Evolutionary conservation across 1,140 invertebrate genomes (phyloP).

Genomic region (Propsilocerus akamusi): DNA sequence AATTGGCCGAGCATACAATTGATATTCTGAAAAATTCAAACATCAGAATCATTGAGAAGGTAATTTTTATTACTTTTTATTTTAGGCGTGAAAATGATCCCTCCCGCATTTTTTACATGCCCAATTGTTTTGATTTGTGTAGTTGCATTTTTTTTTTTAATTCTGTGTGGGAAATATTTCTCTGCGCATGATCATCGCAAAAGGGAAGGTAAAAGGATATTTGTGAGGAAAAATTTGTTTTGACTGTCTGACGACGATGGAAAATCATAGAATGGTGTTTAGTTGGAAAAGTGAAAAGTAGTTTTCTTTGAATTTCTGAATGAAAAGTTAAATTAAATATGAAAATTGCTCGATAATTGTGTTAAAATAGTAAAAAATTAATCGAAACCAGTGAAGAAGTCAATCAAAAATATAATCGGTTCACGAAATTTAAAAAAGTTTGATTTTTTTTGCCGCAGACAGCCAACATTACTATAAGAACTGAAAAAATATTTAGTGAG

Average conservation of each 20-base stretch:
- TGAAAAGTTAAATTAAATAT: neutral
- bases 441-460: too few relatives aligned
- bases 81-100: conserved; percentile 12
- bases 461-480: too few relatives aligned
- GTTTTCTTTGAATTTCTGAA: neutral
- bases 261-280: neutral
- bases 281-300: neutral
- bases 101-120: neutral
- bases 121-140: neutral
- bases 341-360: neutral
- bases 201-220: neutral
- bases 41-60: conserved; percentile 43
- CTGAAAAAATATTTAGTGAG: too few relatives aligned
- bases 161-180: neutral
- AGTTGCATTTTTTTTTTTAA: neutral
- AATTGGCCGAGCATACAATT: conserved; percentile 45
- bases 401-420: too few relatives aligned
- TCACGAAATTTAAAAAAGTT: too few relatives aligned
- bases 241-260: neutral
- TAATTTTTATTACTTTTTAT: too few relatives aligned
- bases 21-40: conserved; percentile 41
- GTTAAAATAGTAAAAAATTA: neutral
- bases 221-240: neutral
- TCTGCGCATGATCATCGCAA: neutral
- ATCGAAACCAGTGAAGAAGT: neutral